Percentiles rank a stretch among this genome's conserved stretches.
phyloP scores from a whole-genome alignment of 2,797 vertebrate species.

The Iguana delicatissima region DNA sequence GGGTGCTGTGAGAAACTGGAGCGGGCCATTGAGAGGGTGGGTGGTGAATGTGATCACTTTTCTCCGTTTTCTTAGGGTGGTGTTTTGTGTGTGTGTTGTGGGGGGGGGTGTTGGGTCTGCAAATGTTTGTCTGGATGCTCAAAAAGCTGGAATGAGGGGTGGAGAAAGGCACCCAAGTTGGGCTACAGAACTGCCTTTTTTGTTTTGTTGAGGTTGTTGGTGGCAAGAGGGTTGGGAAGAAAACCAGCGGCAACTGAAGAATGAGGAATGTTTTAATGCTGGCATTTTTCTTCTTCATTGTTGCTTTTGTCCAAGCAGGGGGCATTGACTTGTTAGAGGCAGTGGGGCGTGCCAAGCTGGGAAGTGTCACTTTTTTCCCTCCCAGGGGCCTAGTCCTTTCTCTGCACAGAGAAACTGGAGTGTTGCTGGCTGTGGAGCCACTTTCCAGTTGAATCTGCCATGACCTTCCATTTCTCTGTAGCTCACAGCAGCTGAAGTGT shows the following conservation, averaged over 20 bases:
- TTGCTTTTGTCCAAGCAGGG: conserved; percentile 3
- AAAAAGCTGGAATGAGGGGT: rapidly evolving
- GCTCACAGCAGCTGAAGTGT: too few relatives aligned
- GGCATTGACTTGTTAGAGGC: conserved; percentile 17
- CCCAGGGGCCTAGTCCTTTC: neutral
- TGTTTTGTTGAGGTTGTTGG: neutral
- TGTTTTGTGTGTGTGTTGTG: neutral
- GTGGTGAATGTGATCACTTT: conserved; percentile 46
- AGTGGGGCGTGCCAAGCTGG: neutral
- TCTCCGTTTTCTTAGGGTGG: neutral
- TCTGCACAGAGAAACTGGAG: neutral
- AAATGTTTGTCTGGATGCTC: conserved; percentile 7
- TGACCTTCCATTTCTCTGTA: neutral
- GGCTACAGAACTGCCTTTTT: neutral
- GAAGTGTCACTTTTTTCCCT: neutral
- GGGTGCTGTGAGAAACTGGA: conserved; percentile 78
- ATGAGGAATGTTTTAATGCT: conserved; percentile 6
- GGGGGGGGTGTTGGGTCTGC: neutral
- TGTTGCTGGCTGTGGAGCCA: too few relatives aligned
- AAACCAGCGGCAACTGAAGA: neutral
- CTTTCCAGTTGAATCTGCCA: neutral
- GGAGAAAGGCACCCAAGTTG: rapidly evolving
- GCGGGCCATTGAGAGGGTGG: conserved; percentile 60
- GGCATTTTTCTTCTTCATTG: neutral
- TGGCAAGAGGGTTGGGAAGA: neutral